phyloP scores from a whole-genome alignment of 2,797 vertebrate species.

The Phrynocephalus guinanensis region DNA sequence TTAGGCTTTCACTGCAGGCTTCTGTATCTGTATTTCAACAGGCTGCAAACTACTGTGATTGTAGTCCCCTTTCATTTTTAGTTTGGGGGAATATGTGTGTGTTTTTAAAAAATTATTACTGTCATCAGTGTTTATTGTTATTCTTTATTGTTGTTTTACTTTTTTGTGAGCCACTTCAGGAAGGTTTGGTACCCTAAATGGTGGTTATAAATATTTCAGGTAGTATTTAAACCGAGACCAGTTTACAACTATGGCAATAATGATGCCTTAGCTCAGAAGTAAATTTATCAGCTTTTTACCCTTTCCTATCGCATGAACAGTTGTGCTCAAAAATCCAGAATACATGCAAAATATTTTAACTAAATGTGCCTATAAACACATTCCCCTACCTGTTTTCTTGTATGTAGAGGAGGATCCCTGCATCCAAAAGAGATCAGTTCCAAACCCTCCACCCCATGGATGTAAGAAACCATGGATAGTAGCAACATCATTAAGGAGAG shows the following conservation, averaged over 20 bases:
- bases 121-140: not conserved
- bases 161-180: not conserved
- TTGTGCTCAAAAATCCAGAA: not conserved
- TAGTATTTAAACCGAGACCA: not conserved
- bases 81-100: not conserved
- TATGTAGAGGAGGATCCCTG: too few relatives aligned
- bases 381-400: not conserved
- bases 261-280: not conserved
- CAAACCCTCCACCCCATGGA: too few relatives aligned
- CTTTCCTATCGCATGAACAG: not conserved
- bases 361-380: not conserved
- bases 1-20: not conserved
- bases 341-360: not conserved
- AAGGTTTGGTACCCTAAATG: not conserved
- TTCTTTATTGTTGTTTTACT: not conserved
- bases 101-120: not conserved
- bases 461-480: too few relatives aligned
- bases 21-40: not conserved
- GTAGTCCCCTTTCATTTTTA: not conserved
- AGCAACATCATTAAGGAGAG: too few relatives aligned
- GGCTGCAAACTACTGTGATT: not conserved
- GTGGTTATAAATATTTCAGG: not conserved
- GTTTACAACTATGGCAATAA: not conserved
- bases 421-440: too few relatives aligned
- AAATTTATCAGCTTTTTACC: not conserved